These are phyloP conservation scores for Zaprionus inermis DNA, from an alignment of 1,140 invertebrate species.

Conservation along the genomic window DNA sequence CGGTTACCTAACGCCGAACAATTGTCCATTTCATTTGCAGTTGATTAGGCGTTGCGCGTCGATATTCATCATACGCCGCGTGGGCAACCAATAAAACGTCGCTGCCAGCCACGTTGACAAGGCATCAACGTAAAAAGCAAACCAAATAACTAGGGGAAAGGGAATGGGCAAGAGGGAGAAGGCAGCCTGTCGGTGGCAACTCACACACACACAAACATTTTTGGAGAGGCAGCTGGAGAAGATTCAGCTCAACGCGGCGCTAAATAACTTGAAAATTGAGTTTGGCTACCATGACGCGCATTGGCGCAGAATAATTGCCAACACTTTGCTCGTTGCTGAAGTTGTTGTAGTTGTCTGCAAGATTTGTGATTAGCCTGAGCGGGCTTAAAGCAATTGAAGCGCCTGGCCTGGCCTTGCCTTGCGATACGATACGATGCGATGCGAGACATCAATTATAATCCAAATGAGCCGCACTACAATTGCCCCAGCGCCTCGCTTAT, in stretches of 20 bases:
- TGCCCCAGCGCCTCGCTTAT: constrained; percentile 57
- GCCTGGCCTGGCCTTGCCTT: neutral
- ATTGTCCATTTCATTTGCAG: constrained; percentile 82
- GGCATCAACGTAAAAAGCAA: constrained; percentile 2
- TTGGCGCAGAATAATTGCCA: constrained; percentile 55
- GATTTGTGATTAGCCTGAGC: constrained; percentile 60
- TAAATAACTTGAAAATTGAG: constrained; percentile 78
- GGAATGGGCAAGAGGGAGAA: neutral
- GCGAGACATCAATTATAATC: constrained; percentile 77
- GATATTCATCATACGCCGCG: constrained; percentile 75
- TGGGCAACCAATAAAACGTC: constrained; percentile 41
- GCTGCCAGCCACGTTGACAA: constrained; percentile 3
- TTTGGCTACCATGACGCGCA: constrained; percentile 40
- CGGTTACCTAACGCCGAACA: constrained; percentile 64
- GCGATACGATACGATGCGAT: neutral
- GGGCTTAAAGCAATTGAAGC: constrained; percentile 55
- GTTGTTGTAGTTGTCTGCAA: constrained; percentile 26
- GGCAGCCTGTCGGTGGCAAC: neutral
- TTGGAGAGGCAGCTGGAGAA: neutral
- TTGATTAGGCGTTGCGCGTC: constrained; percentile 68
- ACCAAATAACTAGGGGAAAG: neutral
- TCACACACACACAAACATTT: too few relatives aligned
- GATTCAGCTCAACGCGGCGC: constrained; percentile 33
- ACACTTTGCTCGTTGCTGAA: constrained; percentile 21
- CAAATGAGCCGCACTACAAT: constrained; percentile 74